Base-by-base conservation (phyloP, 2,888 invertebrate species). In the Thereva unica region DNA sequence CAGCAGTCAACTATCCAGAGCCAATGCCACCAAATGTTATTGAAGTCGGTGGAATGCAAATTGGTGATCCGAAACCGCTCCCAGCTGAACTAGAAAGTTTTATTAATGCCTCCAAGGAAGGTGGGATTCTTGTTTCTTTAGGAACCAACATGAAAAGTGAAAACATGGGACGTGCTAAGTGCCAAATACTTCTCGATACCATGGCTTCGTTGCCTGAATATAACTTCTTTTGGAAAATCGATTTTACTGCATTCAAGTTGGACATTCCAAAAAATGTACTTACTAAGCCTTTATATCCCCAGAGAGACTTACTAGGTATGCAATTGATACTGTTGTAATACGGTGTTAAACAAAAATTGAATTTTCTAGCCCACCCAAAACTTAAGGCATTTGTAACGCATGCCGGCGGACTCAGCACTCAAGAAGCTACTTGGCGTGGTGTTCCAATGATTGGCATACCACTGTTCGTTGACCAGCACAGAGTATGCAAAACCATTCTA, bases 221-320 rank as follows among this genome's bases (percentile, higher is more conserved):
- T 67, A 74, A 77, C 6, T 79, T 82, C 12, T 55, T 82, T 4
- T 81, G 79, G 80, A 81, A 79, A 72, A 75, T 76, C 44, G 75
- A 76, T 49, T 40, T 7, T 1, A 50, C 68, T 23, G 54, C 55
- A 5, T 52, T 69, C 2, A 61, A 68, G 49, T 3, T 68, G 0
- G 73, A 77, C 6, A 71, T 78, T 37, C 80, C 83, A 0, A 66
- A 73, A 4, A 85, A 85, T 72, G 75, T 85, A 0, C 74, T 81
- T 70, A 71, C 81, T 2, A 75, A 73, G 56, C 78, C 79, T 42
- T 85, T 84, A 84, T 69, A 84, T 41, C 84, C 85, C 0, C 85
- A 85, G 69, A 81, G 78, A 64, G 84, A 84, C 70, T 75, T 85
- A 54, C 72, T 85, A n/a, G 80, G 84, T 84, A 72, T 77, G 76